These are phyloP conservation scores for cattle (Bos taurus) DNA, from an alignment of 2,113 vertebrate genomes.

Conservation along the genomic window DNA sequence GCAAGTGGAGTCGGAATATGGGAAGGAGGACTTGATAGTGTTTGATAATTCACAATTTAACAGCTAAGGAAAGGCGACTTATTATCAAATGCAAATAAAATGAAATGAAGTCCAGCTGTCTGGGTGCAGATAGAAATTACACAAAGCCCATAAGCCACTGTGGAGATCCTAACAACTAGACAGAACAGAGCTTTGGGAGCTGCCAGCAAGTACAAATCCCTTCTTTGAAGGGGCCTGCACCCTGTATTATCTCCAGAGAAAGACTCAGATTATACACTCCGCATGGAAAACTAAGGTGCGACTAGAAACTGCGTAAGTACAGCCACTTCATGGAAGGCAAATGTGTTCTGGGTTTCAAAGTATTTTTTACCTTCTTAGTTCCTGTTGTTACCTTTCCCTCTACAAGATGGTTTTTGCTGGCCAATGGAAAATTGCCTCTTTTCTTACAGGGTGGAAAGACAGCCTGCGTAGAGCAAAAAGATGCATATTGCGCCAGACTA, in stretches of 20 bases:
- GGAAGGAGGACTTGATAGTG: conserved; percentile 72
- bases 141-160: conserved; percentile 75
- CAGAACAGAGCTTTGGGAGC: conserved; percentile 59
- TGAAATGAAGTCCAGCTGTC: conserved; percentile 76
- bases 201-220: conserved; percentile 65
- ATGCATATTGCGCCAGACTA: not conserved
- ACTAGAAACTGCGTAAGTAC: conserved; percentile 13
- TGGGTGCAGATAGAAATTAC: conserved; percentile 79
- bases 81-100: conserved; percentile 83
- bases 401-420: not conserved
- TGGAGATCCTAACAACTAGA: conserved; percentile 74
- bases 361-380: conserved; percentile 29
- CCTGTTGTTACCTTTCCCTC: not conserved
- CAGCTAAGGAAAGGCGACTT: conserved; percentile 78
- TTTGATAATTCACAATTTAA: conserved; percentile 81
- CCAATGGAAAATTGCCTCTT: not conserved
- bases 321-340: conserved; percentile 14
- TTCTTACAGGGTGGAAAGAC: not conserved
- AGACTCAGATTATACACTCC: conserved; percentile 44
- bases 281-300: conserved; percentile 37
- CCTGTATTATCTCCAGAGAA: conserved; percentile 58
- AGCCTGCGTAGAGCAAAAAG: not conserved
- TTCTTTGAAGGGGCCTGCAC: conserved; percentile 59
- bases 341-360: conserved; percentile 46
- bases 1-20: conserved; percentile 60